Evolutionary conservation across 2,888 invertebrate species (phyloP).

Genomic region (Drosophila tanythrix): DNA sequence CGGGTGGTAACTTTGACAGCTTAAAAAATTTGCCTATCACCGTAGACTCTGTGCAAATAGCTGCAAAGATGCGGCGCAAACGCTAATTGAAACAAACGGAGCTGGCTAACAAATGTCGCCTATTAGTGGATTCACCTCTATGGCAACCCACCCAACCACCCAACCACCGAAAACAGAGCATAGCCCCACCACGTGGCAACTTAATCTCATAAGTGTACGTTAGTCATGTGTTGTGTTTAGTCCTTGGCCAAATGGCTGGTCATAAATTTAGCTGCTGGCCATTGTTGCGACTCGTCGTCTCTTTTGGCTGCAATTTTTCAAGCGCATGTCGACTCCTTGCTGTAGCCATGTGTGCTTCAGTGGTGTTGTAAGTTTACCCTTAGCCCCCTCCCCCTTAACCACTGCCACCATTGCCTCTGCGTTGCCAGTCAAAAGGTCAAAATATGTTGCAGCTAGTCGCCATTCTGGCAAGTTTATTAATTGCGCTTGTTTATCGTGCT

Average conservation of each 20-base stretch:
- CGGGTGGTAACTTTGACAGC: conserved; percentile 76
- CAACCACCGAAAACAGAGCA: background rate
- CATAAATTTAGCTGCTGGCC: conserved; percentile 72
- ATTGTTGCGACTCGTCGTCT: conserved; percentile 60
- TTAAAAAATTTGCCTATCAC: conserved; percentile 71
- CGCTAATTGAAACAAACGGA: conserved; percentile 79
- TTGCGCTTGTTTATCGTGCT: conserved; percentile 78
- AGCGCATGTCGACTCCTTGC: conserved; percentile 58
- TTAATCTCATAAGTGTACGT: conserved; percentile 80
- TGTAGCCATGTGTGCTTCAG: conserved; percentile 59
- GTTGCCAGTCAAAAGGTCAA: conserved; percentile 62
- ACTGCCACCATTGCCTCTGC: conserved; percentile 15
- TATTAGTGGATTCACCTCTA: conserved; percentile 42
- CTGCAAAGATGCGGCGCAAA: conserved; percentile 55
- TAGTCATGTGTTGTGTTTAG: conserved; percentile 70
- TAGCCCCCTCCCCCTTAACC: background rate
- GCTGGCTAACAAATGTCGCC: conserved; percentile 44
- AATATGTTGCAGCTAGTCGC: conserved; percentile 59
- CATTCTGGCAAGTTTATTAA: conserved; percentile 75
- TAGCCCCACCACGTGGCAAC: conserved; percentile 34
- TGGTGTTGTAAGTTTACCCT: conserved; percentile 49
- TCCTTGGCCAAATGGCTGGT: conserved; percentile 73
- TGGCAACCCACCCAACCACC: conserved; percentile 3
- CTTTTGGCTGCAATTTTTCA: conserved; percentile 73
- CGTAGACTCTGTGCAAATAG: conserved; percentile 68